Percentiles rank a stretch among this genome's conserved stretches.
phyloP scores from a whole-genome alignment of 2,797 vertebrate genomes.

The Enteromius treurensis region DNA sequence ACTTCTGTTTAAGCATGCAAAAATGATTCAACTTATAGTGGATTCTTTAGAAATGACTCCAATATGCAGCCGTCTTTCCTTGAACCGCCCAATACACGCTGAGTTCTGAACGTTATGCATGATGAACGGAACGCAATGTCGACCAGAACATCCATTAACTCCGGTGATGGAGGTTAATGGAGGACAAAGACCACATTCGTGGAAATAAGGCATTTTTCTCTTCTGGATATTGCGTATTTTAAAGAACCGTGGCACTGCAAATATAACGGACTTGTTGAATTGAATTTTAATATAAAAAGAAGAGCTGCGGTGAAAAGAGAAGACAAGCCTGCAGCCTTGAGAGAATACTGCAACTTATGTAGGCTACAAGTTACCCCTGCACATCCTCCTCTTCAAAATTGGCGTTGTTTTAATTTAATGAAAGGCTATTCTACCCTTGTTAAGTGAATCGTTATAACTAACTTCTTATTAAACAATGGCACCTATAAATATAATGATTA shows the following conservation, averaged over 20 bases:
- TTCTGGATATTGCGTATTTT: not conserved
- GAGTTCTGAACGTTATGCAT: too few species aligned
- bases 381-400: not conserved
- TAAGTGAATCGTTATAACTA: not conserved
- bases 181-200: not conserved
- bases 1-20: not conserved
- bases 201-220: not conserved
- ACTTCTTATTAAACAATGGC: not conserved
- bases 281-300: not conserved
- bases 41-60: not conserved
- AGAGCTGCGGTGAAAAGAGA: not conserved
- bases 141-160: not conserved
- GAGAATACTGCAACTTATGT: not conserved
- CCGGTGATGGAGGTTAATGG: not conserved
- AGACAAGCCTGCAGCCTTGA: conserved; percentile 14
- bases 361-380: not conserved
- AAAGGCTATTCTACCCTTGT: not conserved
- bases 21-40: not conserved
- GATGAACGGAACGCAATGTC: not conserved
- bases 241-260: not conserved
- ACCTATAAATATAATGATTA: not conserved
- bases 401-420: not conserved
- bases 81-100: not conserved
- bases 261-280: not conserved
- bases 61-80: not conserved